phyloP scores from a whole-genome alignment of 2,797 vertebrate species.

The Geotrypetes seraphini region DNA sequence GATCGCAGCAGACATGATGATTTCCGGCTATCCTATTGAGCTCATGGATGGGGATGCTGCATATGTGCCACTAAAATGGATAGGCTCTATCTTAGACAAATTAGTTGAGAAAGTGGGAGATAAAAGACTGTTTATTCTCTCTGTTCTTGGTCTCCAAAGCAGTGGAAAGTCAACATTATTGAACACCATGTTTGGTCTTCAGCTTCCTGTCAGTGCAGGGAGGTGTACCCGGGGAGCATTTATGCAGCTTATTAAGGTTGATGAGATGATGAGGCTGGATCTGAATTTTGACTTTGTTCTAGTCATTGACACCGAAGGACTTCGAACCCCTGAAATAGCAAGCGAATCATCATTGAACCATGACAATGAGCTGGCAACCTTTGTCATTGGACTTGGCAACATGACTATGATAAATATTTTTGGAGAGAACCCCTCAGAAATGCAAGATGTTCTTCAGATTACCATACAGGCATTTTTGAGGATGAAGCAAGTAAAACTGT shows the following conservation, averaged over 20 bases:
- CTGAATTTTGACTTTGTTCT: conserved; percentile 30
- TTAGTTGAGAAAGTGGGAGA: conserved; percentile 47
- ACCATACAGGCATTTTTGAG: conserved; percentile 51
- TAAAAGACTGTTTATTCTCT: conserved; percentile 55
- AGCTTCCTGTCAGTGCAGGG: conserved; percentile 57
- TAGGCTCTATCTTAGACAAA: conserved; percentile 46
- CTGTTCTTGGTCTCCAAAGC: conserved; percentile 57
- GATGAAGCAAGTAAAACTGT: conserved; percentile 41
- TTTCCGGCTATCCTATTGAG: conserved; percentile 51
- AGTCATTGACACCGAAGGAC: conserved; percentile 51
- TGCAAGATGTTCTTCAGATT: conserved; percentile 52
- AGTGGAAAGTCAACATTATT: conserved; percentile 66
- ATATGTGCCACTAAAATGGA: conserved; percentile 55
- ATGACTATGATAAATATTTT: conserved; percentile 57
- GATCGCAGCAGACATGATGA: conserved; percentile 50
- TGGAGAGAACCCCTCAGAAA: conserved; percentile 51
- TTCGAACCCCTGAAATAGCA: conserved; percentile 29
- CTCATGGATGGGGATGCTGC: conserved; percentile 62
- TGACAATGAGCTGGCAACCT: conserved; percentile 55
- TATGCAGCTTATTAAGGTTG: conserved; percentile 52
- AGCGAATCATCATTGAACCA: conserved; percentile 25
- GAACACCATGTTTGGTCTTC: conserved; percentile 63
- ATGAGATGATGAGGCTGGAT: conserved; percentile 8
- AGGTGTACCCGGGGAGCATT: conserved; percentile 52
- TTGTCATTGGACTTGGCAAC: conserved; percentile 53